phyloP scores from a whole-genome alignment of 1,140 invertebrate species.

The Centruroides vittatus region DNA sequence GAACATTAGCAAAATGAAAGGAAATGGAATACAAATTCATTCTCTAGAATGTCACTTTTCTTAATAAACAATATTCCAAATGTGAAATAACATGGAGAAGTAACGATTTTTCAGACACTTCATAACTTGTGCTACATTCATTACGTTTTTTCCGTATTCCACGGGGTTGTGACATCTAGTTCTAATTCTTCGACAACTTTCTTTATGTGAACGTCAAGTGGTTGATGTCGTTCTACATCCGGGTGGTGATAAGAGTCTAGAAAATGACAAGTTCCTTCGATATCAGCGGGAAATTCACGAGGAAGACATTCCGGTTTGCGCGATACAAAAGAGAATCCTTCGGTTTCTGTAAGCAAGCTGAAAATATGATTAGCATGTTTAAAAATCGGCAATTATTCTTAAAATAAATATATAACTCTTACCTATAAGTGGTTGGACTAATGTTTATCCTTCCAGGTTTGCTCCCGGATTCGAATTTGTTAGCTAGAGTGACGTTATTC shows the following conservation, averaged over 20 bases:
- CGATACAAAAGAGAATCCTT: slow-evolving; percentile 59
- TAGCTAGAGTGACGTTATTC: slow-evolving; percentile 11
- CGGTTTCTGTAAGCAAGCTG: slow-evolving; percentile 55
- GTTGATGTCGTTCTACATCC: too few species aligned
- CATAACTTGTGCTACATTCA: too few species aligned
- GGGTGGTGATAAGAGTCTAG: slow-evolving; percentile 62
- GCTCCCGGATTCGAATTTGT: slow-evolving; percentile 46
- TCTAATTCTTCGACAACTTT: too few species aligned
- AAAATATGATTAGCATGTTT: slow-evolving; percentile 13
- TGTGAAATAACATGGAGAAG: too few species aligned
- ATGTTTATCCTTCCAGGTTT: slow-evolving; percentile 78
- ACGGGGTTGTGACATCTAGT: too few species aligned
- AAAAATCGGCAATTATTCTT: neutral
- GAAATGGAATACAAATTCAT: too few species aligned
- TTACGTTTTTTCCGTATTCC: too few species aligned
- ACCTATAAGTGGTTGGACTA: slow-evolving; percentile 81
- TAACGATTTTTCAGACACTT: too few species aligned
- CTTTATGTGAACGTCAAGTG: too few species aligned
- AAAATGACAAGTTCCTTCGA: slow-evolving; percentile 70
- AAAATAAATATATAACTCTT: slow-evolving; percentile 27
- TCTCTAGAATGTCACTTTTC: too few species aligned
- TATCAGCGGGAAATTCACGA: slow-evolving; percentile 61
- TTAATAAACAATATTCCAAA: too few species aligned
- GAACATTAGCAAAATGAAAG: too few species aligned
- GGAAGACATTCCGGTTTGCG: slow-evolving; percentile 62